Base-by-base conservation (phyloP, 2,888 invertebrate genomes). In the Stenichneumon culpator region DNA sequence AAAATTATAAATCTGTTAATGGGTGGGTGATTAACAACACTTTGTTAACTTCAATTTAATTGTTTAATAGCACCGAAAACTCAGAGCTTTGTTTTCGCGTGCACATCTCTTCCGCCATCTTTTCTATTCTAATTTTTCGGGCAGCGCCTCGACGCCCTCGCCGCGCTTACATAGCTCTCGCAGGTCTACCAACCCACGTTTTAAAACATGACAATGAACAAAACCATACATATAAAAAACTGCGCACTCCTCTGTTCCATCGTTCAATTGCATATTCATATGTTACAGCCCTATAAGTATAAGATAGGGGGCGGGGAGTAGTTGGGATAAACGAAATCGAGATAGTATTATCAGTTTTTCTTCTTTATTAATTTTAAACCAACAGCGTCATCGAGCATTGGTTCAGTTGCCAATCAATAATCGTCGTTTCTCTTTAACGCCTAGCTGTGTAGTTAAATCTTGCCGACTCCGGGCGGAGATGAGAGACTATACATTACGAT, bases 311-410 rank as follows among this genome's bases (percentile, higher is more conserved):
- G 50, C 32, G 25, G 44, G 60, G 25, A 28, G 54, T 19, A 16
- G 19, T 52, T 11, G 57, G 52, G 50, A 54, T 19, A 69, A 79
- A 69, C 75, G 63, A 90, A 83, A 67, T 82, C 74, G 69, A 69
- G 69, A 69, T 32, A 28, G 44, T 39, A 77, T 90, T 84, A 80
- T 89, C 87, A 89, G 88, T 82, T 89, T 87, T 83, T 82, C 79
- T 90, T 91, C 90, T 91, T 91, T 90, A 88, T 86, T 90, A 81
- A 86, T 81, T 87, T 87, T 72, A 86, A 90, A 91, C 90, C 92
- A 90, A 90, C 90, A 89, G 89, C 89, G 80, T 88, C 85, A 89
- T 87, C 89, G 89, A 91, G 90, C 89, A 90, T 90, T 90, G 88
- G 88, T 91, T 92, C 88, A 86, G 87, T 88, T 89, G 90, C 87